Evolutionary conservation across 2,113 vertebrate species (phyloP).

Genomic region (Egretta garzetta): DNA sequence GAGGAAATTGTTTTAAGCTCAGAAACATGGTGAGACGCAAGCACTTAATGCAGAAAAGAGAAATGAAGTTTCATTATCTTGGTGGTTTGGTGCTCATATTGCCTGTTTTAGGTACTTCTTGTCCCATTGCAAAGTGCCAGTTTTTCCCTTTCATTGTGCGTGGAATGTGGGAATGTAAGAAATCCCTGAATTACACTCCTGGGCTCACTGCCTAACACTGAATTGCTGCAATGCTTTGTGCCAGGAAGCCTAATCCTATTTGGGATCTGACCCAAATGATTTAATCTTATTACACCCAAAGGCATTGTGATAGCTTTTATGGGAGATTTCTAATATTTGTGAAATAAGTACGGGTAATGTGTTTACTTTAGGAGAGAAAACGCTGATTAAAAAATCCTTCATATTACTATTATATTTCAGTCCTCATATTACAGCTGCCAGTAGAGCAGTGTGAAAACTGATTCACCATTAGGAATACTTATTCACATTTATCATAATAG

Average conservation of each 20-base stretch:
- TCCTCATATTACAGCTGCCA: not conserved
- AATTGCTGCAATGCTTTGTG: not conserved
- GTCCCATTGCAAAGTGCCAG: not conserved
- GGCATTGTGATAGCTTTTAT: not conserved
- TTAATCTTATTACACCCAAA: constrained; percentile 6
- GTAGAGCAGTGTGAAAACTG: not conserved
- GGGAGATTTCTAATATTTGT: not conserved
- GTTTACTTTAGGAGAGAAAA: not conserved
- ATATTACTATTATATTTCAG: not conserved
- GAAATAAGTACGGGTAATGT: not conserved
- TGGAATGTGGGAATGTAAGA: not conserved
- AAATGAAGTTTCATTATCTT: not conserved
- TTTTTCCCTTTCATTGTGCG: not conserved
- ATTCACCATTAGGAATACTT: not conserved
- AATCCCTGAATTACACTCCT: constrained; percentile 9
- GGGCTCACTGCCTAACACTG: not conserved
- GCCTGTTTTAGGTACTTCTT: not conserved
- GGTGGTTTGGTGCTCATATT: not conserved
- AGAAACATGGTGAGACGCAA: not conserved
- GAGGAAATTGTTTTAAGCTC: not conserved
- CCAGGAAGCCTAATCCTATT: constrained; percentile 31
- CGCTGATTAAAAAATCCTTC: not conserved
- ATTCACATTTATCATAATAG: not conserved
- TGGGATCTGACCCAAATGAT: constrained; percentile 17
- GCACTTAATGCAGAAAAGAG: not conserved